Evolutionary conservation across 2,113 vertebrate species (phyloP), one percentile per base, ranked within the genome.

Genomic region (Gnathonemus longibarbis): DNA sequence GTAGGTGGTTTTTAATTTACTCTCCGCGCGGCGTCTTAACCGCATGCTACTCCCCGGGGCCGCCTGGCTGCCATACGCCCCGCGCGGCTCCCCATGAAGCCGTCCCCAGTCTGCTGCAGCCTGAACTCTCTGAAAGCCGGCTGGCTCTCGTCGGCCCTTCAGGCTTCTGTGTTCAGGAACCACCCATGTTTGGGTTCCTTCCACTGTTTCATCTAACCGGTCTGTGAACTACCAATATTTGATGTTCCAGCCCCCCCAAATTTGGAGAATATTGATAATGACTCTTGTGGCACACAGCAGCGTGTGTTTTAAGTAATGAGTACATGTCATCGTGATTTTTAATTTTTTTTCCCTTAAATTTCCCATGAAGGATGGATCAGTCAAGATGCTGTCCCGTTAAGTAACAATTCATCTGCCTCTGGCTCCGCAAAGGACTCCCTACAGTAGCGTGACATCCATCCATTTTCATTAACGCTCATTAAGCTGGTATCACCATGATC

Each of bases 1-100:
- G 89, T 92, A 91, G 91, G 89, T 93, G 92, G 91, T 92, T 93
- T 93, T 94, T 92, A 92, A 92, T 93, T 93, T 92, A 91, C 92
- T 93, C 93, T 92, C 90, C 88, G 91, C 46, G 90, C 93, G 90
- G 86, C 90, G 89, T 92, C 93, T 90, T 92, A 90, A 91, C 85
- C 87, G 66, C 91, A 62, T 90, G 89, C 91, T 90, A 91, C 90
- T 92, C 89, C 88, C 90, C 10, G 17, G 89, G 90, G 92, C 91
- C 90, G 90, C 92, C 77, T 92, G 91, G 90, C 91, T 92, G 91
- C 85, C 92, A 85, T 66, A 87, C 52, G 87, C 92, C 90, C 46
- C 35, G 88, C 90, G 84, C 52, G 87, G 90, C 89, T 88, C 92
- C 90, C 92, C 31, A 66, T 5, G 80, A 90, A 92, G 88, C 90